Evolutionary conservation across 2,888 invertebrate genomes (phyloP).

Genomic region (Protophormia terraenovae): DNA sequence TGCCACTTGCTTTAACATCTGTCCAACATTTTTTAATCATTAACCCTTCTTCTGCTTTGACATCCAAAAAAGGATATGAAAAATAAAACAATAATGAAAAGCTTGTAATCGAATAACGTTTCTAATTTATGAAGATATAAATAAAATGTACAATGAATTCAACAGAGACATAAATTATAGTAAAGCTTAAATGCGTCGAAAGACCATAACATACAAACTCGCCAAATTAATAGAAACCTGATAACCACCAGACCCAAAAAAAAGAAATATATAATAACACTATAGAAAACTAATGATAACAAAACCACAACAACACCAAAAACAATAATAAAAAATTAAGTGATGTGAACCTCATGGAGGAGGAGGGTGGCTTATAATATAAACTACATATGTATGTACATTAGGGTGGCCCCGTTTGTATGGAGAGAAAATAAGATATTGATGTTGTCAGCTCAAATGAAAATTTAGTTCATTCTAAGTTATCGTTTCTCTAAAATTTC

Average conservation of each 20-base stretch:
- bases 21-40: background rate
- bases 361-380: background rate
- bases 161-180: slow-evolving; percentile 54
- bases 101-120: slow-evolving; percentile 45
- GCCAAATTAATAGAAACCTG: slow-evolving; percentile 40
- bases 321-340: background rate
- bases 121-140: slow-evolving; percentile 54
- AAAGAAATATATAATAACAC: background rate
- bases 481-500: no score
- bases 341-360: background rate
- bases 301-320: background rate
- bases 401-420: no score
- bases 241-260: slow-evolving; percentile 53
- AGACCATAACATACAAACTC: slow-evolving; percentile 25
- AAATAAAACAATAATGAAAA: background rate
- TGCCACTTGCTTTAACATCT: background rate
- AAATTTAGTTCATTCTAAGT: no score
- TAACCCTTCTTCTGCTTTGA: background rate
- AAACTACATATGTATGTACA: background rate
- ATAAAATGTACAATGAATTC: slow-evolving; percentile 21
- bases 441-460: no score
- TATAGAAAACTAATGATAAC: slow-evolving; percentile 48
- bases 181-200: background rate
- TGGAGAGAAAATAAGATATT: no score
- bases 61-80: background rate